Percentiles rank a stretch among this genome's conserved stretches.
phyloP scores from a whole-genome alignment of 2,797 vertebrate species.

The Danionella dracula region DNA sequence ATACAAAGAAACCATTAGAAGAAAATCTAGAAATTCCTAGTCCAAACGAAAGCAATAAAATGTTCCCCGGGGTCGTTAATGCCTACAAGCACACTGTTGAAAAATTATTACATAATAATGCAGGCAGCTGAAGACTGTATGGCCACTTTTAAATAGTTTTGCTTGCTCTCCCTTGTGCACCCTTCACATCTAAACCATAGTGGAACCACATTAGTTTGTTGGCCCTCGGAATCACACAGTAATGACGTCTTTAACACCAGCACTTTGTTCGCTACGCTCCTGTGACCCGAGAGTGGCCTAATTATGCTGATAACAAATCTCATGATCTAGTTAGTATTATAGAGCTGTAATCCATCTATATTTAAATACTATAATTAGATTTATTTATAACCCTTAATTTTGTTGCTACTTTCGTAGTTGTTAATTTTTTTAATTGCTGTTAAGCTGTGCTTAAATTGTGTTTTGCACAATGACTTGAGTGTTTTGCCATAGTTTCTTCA shows the following conservation, averaged over 20 bases:
- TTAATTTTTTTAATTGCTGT: too few species aligned
- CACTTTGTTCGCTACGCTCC: too few species aligned
- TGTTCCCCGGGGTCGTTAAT: slow-evolving; percentile 5
- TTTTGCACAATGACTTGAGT: too few species aligned
- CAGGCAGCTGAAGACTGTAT: slow-evolving; percentile 25
- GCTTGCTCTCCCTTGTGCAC: background rate
- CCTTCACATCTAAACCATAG: slow-evolving; percentile 22
- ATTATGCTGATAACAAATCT: too few species aligned
- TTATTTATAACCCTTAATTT: too few species aligned
- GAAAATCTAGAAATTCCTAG: background rate
- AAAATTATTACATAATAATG: slow-evolving; percentile 41
- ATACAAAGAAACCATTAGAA: background rate
- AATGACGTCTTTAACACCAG: slow-evolving; percentile 10
- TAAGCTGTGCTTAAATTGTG: too few species aligned
- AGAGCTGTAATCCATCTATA: too few species aligned
- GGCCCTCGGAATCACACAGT: background rate
- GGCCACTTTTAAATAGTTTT: background rate
- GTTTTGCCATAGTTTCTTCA: too few species aligned
- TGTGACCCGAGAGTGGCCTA: too few species aligned
- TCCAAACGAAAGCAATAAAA: background rate
- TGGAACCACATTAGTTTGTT: background rate
- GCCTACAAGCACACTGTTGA: slow-evolving; percentile 25
- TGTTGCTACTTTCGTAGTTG: too few species aligned
- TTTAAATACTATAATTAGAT: too few species aligned
- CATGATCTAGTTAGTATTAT: too few species aligned